Conservation (phyloP, 2,888 invertebrate species). For the Plusia festucae region DNA sequence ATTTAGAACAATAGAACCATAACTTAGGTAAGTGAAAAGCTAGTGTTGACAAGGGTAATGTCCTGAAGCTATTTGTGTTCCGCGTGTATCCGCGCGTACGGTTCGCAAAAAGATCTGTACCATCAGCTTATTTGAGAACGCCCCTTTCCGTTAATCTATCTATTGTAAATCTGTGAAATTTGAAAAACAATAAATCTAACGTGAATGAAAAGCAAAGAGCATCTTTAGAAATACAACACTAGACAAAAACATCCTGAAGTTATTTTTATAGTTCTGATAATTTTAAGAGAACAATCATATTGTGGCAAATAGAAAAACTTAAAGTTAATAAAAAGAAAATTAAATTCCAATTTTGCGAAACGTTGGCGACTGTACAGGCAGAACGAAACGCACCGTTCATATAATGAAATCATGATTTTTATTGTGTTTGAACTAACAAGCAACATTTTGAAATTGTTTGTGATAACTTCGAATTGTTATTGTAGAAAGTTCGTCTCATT, state of each 20-base stretch:
- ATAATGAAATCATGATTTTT: conserved; percentile 40
- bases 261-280: too few species aligned
- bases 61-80: conserved; percentile 76
- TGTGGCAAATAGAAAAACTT: background rate
- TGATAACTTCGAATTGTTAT: conserved; percentile 3
- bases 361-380: background rate
- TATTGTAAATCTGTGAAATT: too few species aligned
- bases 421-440: conserved; percentile 32
- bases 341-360: background rate
- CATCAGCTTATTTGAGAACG: background rate
- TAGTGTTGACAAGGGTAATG: conserved; percentile 81
- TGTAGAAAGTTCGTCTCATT: background rate
- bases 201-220: too few species aligned
- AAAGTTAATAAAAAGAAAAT: background rate
- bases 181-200: too few species aligned
- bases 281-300: background rate
- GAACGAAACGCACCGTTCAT: conserved; percentile 15
- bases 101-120: conserved; percentile 1
- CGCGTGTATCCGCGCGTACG: conserved; percentile 62
- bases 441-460: conserved; percentile 9
- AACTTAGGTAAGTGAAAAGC: conserved; percentile 80
- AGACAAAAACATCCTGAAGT: too few species aligned
- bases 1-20: conserved; percentile 77
- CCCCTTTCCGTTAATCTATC: too few species aligned
- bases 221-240: too few species aligned